Percentiles rank a stretch among this genome's conserved stretches.
Conservation (phyloP, 2,888 invertebrate species). For the Agrilus mali region DNA sequence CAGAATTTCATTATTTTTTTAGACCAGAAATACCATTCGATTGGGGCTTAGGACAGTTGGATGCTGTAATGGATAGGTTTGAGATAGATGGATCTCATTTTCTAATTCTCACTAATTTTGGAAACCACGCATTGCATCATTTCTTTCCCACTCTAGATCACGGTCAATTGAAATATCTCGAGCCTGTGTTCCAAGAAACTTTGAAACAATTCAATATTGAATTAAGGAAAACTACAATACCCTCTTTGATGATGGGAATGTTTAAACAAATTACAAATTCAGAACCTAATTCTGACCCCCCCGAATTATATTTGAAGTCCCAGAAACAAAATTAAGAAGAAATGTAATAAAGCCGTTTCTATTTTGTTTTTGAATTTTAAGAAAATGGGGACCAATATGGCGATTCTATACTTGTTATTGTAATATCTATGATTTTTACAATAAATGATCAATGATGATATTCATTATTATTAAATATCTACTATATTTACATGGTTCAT, state of each 20-base stretch:
- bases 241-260: slow-evolving; percentile 53
- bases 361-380: too few relatives aligned
- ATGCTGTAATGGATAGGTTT: slow-evolving; percentile 58
- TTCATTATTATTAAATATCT: too few relatives aligned
- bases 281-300: slow-evolving; percentile 28
- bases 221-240: slow-evolving; percentile 37
- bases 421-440: too few relatives aligned
- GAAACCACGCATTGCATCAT: slow-evolving; percentile 69
- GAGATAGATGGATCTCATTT: slow-evolving; percentile 55
- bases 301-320: slow-evolving; percentile 5
- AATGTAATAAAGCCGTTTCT: too few relatives aligned
- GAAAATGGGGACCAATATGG: too few relatives aligned
- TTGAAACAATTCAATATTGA: slow-evolving; percentile 49
- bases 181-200: slow-evolving; percentile 48
- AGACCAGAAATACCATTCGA: slow-evolving; percentile 34
- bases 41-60: slow-evolving; percentile 68
- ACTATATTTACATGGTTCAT: too few relatives aligned
- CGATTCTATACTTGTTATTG: too few relatives aligned
- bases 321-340: too few relatives aligned
- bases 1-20: slow-evolving; percentile 2
- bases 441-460: too few relatives aligned
- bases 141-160: slow-evolving; percentile 73
- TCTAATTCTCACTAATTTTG: slow-evolving; percentile 58
- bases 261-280: slow-evolving; percentile 45
- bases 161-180: slow-evolving; percentile 50